Percentiles rank a stretch among this genome's conserved stretches.
Conservation (phyloP, 2,113 vertebrate genomes). For the Bufo bufo region DNA sequence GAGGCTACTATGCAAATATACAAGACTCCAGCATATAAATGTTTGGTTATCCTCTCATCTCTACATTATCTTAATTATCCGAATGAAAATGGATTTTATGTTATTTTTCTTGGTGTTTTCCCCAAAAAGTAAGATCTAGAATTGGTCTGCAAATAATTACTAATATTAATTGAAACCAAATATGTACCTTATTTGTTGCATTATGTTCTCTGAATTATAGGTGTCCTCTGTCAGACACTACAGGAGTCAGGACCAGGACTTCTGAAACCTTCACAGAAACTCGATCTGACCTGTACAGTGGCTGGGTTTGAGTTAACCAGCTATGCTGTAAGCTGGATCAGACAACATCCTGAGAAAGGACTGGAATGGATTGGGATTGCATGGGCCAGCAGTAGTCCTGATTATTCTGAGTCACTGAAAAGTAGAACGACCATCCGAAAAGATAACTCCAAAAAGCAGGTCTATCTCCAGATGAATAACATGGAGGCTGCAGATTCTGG, state of each 20-base stretch:
- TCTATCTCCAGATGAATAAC: no score
- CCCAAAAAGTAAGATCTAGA: background rate
- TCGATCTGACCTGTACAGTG: conserved; percentile 51
- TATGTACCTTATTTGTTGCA: no score
- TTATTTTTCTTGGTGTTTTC: background rate
- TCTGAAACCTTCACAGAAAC: conserved; percentile 9
- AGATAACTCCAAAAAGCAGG: no score
- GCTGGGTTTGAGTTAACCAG: conserved; percentile 39
- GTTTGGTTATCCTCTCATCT: background rate
- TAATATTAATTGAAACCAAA: no score
- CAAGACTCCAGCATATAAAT: background rate
- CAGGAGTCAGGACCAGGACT: conserved; percentile 6
- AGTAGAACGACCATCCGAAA: no score
- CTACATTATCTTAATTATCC: background rate
- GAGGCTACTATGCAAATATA: background rate
- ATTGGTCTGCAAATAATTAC: no score
- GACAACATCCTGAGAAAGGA: conserved; percentile 65
- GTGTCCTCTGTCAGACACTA: conserved; percentile 31
- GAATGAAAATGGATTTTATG: background rate
- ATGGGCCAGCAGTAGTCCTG: no score
- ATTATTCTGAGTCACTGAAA: no score
- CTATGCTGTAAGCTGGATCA: conserved; percentile 66
- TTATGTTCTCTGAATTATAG: background rate
- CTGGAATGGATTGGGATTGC: no score
- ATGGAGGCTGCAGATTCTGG: no score